Evolutionary conservation across 2,888 invertebrate species (phyloP).

Genomic region (Eupeodes luniger): DNA sequence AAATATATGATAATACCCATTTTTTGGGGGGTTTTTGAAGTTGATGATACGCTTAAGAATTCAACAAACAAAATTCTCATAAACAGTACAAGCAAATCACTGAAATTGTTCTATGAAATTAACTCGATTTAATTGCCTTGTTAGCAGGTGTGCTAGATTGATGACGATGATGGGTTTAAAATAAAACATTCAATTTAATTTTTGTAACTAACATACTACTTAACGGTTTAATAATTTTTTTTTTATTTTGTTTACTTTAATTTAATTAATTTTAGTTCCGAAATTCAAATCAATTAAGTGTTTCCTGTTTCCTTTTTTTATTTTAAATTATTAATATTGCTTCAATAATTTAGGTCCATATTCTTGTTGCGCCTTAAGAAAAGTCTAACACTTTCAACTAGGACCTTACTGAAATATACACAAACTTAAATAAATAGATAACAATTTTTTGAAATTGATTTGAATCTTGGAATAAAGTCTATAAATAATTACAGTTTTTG

Average conservation of each 20-base stretch:
- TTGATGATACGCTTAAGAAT: no score
- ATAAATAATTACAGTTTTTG: not conserved
- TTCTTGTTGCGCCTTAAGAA: no score
- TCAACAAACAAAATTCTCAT: no score
- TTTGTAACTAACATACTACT: constrained; percentile 67
- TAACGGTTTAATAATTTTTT: constrained; percentile 67
- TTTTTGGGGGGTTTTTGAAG: no score
- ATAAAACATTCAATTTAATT: not conserved
- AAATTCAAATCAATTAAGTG: constrained; percentile 17
- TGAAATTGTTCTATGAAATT: no score
- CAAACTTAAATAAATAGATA: not conserved
- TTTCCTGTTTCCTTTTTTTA: not conserved
- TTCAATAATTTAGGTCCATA: not conserved
- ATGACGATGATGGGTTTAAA: not conserved
- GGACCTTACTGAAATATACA: no score
- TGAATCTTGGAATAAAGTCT: not conserved
- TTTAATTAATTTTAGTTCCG: not conserved
- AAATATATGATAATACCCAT: no score
- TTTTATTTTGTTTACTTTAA: constrained; percentile 43
- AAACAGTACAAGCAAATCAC: no score
- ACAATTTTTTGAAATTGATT: not conserved
- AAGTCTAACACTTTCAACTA: no score
- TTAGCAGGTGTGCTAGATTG: no score
- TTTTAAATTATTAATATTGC: not conserved
- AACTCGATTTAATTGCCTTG: no score